phyloP scores from a whole-genome alignment of 1,140 invertebrate genomes.

The Sitobion miscanthi region DNA sequence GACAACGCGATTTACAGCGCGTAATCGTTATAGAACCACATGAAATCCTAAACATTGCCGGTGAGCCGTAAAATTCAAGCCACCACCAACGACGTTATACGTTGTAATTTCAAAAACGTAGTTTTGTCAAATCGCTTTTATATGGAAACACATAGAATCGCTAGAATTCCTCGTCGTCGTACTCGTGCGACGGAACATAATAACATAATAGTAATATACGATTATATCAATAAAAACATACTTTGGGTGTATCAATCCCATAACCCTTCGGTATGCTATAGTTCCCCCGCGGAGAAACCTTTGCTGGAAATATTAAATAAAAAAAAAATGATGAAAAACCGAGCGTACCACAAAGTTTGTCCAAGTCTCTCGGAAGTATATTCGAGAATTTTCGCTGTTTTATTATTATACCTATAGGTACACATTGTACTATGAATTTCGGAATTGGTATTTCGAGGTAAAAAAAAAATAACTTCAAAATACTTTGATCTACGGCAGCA shows the following conservation, averaged over 20 bases:
- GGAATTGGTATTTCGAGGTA: neutral
- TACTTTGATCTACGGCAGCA: neutral
- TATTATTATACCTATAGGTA: neutral
- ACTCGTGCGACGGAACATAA: neutral
- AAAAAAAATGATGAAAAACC: neutral
- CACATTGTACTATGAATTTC: neutral
- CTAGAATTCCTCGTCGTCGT: neutral
- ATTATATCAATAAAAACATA: constrained; percentile 9
- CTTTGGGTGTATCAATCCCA: neutral
- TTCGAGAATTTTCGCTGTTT: neutral
- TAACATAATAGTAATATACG: neutral
- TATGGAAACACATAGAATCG: neutral
- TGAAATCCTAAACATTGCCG: neutral
- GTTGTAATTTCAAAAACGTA: neutral
- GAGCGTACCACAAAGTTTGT: neutral
- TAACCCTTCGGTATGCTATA: neutral
- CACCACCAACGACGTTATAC: too few relatives aligned
- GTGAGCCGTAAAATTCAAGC: neutral
- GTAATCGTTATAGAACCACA: neutral
- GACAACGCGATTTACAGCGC: neutral
- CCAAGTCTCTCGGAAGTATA: neutral
- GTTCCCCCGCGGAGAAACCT: neutral
- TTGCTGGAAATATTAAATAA: neutral
- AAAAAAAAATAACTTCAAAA: neutral
- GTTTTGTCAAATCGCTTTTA: neutral